Percentiles rank a stretch among this genome's conserved stretches.
These are phyloP conservation scores for Catocala sponsa DNA, from an alignment of 2,888 invertebrate genomes.

Conservation along the genomic window DNA sequence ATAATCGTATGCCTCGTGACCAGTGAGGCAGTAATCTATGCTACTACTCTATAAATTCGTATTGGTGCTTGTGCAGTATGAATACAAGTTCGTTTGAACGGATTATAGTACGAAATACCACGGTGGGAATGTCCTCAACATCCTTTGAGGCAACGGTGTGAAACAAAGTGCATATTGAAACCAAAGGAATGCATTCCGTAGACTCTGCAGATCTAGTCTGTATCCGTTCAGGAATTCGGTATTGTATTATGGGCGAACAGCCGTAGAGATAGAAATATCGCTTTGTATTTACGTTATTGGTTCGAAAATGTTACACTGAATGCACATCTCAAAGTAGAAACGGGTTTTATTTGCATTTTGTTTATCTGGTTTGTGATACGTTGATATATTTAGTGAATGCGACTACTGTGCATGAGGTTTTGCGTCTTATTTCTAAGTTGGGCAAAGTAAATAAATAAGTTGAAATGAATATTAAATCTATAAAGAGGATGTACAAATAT, in stretches of 20 bases:
- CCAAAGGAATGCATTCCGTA: slow-evolving; percentile 7
- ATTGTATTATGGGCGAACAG: slow-evolving; percentile 9
- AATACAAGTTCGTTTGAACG: no score
- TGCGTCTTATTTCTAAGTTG: no score
- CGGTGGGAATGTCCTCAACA: background rate
- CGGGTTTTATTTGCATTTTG: background rate
- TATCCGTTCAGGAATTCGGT: slow-evolving; percentile 1
- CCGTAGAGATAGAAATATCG: slow-evolving; percentile 7
- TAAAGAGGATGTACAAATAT: no score
- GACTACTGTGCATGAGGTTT: no score
- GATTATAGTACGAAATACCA: no score
- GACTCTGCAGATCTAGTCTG: slow-evolving; percentile 7
- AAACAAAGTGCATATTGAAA: slow-evolving; percentile 14
- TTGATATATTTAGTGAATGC: background rate
- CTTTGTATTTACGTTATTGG: background rate
- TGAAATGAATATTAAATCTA: no score
- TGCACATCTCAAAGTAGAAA: background rate
- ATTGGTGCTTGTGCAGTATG: no score
- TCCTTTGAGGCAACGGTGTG: background rate
- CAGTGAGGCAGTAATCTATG: no score
- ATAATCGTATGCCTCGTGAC: no score
- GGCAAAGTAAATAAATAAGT: no score
- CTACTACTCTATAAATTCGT: no score
- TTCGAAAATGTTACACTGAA: slow-evolving; percentile 3
- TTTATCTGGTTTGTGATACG: background rate